A percentile compares a stretch with the other conserved stretches of the same genome.
Conservation (phyloP, 2,113 vertebrate genomes). For the Oncorhynchus gorbuscha region DNA sequence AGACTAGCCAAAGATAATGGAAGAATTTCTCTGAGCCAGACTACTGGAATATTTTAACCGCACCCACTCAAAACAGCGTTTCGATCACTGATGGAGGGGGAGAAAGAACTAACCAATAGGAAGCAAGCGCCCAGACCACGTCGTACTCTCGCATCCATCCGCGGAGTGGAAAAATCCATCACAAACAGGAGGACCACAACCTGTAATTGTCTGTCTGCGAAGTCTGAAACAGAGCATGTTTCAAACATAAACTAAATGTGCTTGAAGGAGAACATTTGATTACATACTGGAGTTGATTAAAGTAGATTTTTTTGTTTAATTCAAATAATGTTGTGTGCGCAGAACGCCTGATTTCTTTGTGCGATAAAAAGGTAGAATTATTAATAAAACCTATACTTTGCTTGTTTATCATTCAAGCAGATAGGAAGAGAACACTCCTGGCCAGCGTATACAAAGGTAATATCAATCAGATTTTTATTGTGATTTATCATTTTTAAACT, state of each 20-base stretch:
- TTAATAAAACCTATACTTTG: background rate
- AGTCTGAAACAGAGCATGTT: background rate
- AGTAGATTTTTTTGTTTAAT: background rate
- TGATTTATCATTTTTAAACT: background rate
- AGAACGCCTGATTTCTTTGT: background rate
- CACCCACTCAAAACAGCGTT: background rate
- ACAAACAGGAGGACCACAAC: background rate
- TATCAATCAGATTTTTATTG: background rate
- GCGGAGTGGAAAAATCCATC: conserved; percentile 5
- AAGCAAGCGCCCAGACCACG: background rate
- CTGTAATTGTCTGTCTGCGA: background rate
- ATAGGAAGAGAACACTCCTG: background rate
- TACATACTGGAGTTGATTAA: background rate
- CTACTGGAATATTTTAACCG: no score
- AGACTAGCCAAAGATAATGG: no score
- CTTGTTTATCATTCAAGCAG: background rate
- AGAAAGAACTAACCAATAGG: background rate
- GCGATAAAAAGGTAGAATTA: background rate
- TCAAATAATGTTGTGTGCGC: background rate
- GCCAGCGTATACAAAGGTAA: background rate
- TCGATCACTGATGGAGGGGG: background rate
- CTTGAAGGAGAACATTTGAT: background rate
- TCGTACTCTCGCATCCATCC: background rate
- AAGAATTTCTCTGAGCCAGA: no score
- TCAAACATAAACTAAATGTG: background rate